Evolutionary conservation across 2,113 vertebrate species (phyloP), one percentile per base, ranked within the genome.

Genomic region (Pheucticus melanocephalus): DNA sequence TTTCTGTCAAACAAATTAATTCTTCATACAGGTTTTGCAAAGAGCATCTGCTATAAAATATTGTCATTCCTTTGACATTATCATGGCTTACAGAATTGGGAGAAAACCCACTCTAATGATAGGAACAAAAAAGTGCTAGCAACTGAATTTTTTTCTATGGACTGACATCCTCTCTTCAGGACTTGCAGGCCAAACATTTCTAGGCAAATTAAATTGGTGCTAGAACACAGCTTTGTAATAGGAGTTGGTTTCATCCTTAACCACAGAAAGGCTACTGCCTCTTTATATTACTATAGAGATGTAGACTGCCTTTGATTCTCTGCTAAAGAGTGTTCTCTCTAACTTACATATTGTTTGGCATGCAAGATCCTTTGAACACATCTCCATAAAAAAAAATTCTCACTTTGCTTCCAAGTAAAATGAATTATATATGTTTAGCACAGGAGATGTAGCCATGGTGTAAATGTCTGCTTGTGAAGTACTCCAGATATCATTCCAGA

Each of bases 381-480:
- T 80, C 59, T 85, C 44, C 44, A 64, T 68, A 63, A 54, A 63
- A 54, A 63, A 72, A 83, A 81, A 56, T 3, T 87, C 44, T 93
- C 64, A 42, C 44, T 92, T 64, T 86, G 45, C 71, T 95, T 92
- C 82, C 40, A 56, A 59, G 61, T 79, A 71, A 72, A 87, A 95
- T 92, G 44, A 90, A 84, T 92, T 90, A 93, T 75, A 82, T 90
- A 82, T 54, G 35, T 53, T 82, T 93, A 72, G 88, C 37, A 45
- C 1, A 9, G 79, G 82, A 89, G 65, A 51, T 61, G 39, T 64
- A 92, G 57, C 68, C 33, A 31, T 82, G n/a, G 57, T 5, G 6
- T 76, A 92, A 92, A 76, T 48, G 59, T 68, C 75, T 82, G 53
- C 59, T 80, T 86, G 50, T 82, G 68, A 90, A 88, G 22, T 76